Percentiles rank a stretch among this genome's conserved stretches.
phyloP scores from a whole-genome alignment of 2,797 vertebrate genomes.

The Myiotriccus ornatus region DNA sequence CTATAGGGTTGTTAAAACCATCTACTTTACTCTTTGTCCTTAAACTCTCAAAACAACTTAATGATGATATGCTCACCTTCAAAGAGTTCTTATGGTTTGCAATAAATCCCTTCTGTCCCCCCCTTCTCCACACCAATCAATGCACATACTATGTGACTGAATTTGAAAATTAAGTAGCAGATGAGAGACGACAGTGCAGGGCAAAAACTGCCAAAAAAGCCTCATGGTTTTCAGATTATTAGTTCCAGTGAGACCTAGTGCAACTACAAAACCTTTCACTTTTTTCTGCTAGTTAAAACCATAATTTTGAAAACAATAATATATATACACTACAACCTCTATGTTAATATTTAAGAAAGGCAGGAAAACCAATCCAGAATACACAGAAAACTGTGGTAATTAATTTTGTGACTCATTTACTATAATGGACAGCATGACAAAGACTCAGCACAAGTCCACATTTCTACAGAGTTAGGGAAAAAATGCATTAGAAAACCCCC shows the following conservation, averaged over 20 bases:
- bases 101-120: neutral
- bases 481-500: neutral
- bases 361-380: neutral
- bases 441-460: neutral
- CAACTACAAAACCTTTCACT: neutral
- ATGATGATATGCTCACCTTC: neutral
- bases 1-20: neutral
- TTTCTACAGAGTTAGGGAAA: neutral
- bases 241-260: neutral
- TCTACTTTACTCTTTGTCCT: neutral
- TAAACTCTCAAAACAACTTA: neutral
- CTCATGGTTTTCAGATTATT: neutral
- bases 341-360: neutral
- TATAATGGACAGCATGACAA: neutral
- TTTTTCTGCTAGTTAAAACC: neutral
- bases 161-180: neutral
- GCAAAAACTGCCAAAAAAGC: neutral
- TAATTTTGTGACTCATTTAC: neutral
- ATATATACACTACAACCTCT: neutral
- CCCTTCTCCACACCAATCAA: neutral
- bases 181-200: neutral
- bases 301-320: neutral
- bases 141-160: neutral
- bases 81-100: neutral
- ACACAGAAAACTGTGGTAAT: neutral